Conservation (phyloP, 2,797 vertebrate genomes). For the Molossus alvarezi region DNA sequence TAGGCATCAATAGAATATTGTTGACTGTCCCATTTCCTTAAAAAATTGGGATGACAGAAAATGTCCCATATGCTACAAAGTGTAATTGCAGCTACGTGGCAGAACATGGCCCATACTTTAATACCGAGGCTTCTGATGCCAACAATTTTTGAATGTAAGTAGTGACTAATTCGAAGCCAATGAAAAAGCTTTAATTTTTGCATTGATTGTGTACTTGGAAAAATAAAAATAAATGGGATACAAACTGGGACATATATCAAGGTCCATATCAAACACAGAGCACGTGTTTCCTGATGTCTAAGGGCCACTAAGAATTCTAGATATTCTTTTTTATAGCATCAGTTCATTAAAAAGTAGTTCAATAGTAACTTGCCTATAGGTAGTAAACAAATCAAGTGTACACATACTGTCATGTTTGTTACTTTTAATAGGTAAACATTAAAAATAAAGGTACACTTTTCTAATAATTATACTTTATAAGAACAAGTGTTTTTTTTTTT, state of each 20-base stretch:
- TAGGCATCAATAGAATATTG: constrained; percentile 66
- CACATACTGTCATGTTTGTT: neutral
- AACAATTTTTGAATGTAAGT: neutral
- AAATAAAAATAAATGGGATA: constrained; percentile 15
- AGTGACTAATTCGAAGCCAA: constrained; percentile 63
- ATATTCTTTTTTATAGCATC: neutral
- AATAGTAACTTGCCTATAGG: neutral
- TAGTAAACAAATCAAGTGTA: neutral
- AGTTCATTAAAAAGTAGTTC: neutral
- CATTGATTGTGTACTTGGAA: neutral
- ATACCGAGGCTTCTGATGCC: constrained; percentile 60
- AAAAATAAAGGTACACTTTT: neutral
- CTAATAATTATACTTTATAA: constrained; percentile 39
- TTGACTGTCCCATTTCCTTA: neutral
- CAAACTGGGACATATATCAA: neutral
- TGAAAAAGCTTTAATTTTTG: constrained; percentile 32
- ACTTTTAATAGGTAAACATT: constrained; percentile 41
- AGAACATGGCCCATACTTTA: neutral
- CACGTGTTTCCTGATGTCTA: neutral
- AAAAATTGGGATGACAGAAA: constrained; percentile 24
- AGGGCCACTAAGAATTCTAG: neutral
- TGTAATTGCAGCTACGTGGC: neutral
- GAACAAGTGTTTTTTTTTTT: constrained; percentile 68
- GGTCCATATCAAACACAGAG: neutral
- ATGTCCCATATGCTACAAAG: neutral